A percentile compares a stretch with the other conserved stretches of the same genome.
Evolutionary conservation across 1,140 invertebrate species (phyloP).

Genomic region (Wiebesia pumilae): DNA sequence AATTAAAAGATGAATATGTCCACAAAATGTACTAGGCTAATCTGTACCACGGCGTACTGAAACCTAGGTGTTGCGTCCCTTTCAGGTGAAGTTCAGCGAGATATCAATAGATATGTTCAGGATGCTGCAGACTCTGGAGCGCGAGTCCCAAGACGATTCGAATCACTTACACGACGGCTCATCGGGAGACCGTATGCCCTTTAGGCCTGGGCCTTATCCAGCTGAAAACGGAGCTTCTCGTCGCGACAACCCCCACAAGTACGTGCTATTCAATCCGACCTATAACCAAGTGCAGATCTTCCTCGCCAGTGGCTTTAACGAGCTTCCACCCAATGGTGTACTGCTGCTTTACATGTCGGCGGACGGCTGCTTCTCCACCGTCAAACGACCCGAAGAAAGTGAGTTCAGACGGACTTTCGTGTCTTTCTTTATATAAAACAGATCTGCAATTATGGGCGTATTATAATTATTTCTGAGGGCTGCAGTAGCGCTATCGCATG

Average conservation of each 20-base stretch:
- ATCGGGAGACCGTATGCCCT: slow-evolving; percentile 85
- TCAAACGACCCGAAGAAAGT: slow-evolving; percentile 93
- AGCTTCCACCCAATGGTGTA: slow-evolving; percentile 92
- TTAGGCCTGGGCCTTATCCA: slow-evolving; percentile 78
- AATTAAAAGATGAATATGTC: too few relatives aligned
- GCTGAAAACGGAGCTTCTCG: slow-evolving; percentile 84
- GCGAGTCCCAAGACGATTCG: slow-evolving; percentile 90
- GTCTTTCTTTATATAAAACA: too few relatives aligned
- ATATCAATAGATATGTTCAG: slow-evolving; percentile 98
- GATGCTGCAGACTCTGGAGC: slow-evolving; percentile 95
- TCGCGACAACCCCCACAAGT: slow-evolving; percentile 97
- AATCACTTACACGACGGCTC: slow-evolving; percentile 91
- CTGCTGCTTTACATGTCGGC: slow-evolving; percentile 95
- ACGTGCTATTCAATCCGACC: slow-evolving; percentile 95
- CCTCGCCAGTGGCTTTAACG: slow-evolving; percentile 94
- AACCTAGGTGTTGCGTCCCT: not conserved
- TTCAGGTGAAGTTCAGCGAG: slow-evolving; percentile 97
- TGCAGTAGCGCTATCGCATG: not conserved
- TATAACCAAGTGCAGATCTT: slow-evolving; percentile 95
- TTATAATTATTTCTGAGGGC: too few relatives aligned
- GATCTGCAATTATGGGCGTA: too few relatives aligned
- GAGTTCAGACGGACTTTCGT: slow-evolving; percentile 70
- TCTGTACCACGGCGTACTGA: not conserved
- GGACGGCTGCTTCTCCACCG: slow-evolving; percentile 91
- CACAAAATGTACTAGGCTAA: too few relatives aligned